Conservation (phyloP, 2,888 invertebrate species). For the Himalopsyche anomala region DNA sequence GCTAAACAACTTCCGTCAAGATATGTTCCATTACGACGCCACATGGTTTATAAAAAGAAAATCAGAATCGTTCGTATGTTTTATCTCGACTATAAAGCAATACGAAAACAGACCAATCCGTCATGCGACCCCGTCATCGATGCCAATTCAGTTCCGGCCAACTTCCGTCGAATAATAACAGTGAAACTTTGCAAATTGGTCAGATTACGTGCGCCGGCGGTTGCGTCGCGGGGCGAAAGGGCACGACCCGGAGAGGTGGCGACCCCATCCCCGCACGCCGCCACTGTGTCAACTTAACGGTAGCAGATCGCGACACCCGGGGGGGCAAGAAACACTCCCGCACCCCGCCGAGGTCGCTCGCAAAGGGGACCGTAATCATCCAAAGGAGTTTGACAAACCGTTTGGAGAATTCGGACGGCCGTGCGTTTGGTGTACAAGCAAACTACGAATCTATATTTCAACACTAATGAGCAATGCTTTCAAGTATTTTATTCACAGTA, state of each 20-base stretch:
- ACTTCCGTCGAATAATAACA: background rate
- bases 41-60: no score
- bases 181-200: slow-evolving; percentile 16
- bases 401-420: background rate
- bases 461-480: no score
- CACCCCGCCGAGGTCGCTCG: background rate
- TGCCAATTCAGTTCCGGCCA: background rate
- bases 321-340: slow-evolving; percentile 12
- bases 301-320: slow-evolving; percentile 36
- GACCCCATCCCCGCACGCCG: background rate
- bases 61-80: no score
- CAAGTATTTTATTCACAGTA: no score
- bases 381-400: background rate
- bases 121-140: background rate
- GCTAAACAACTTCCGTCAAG: no score
- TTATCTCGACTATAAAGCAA: no score
- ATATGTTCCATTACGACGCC: no score
- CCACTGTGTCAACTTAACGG: slow-evolving; percentile 28
- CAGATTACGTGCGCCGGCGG: background rate
- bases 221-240: slow-evolving; percentile 21
- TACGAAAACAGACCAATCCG: background rate
- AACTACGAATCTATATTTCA: no score
- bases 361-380: background rate
- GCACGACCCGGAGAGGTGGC: slow-evolving; percentile 34
- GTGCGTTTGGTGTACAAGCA: background rate